Evolutionary conservation across 2,113 vertebrate genomes (phyloP), one percentile per base, ranked within the genome.

Genomic region (Sebastes fasciatus): DNA sequence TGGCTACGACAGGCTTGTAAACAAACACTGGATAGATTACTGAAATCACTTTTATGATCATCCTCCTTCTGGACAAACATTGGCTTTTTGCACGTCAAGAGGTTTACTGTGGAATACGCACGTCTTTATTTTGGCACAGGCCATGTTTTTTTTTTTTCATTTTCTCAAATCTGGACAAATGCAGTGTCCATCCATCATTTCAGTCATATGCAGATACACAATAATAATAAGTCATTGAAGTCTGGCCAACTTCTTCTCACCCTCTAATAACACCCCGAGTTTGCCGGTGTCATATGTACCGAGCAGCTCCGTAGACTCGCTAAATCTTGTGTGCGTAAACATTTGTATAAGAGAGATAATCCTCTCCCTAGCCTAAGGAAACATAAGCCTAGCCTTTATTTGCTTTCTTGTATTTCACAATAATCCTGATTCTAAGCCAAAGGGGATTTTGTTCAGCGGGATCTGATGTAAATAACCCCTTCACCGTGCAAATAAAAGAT

Each of bases 11-110:
- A 58, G 49, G 61, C 11, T 79, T 71, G 72, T 84, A 82, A 66
- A 81, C 74, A 83, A 89, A 83, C 76, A 81, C 4, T 6, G 5
- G 17, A 43, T 64, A 45, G 74, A 89, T 84, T 81, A 86, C 42
- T n/a, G 21, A 71, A 62, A 74, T 74, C 55, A 76, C 34, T 61
- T 76, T 76, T 79, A 14, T 72, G 61, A 84, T 79, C 40, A 34
- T 71, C 40, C 65, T 81, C 65, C 74, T 66, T 54, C 73, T 88
- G 60, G 62, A 79, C 61, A 75, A 75, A 86, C 46, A 71, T 8
- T 63, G 34, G 61, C 63, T 61, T 66, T 69, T 65, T 66, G n/a
- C n/a, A 10, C 6, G 5, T 63, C 14, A 19, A 34, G 13, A 40
- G 10, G 6, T 72, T 77, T 52, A n/a, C 43, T 62, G 19, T 13